These are phyloP conservation scores for Mechanitis messenoides DNA, from an alignment of 2,888 invertebrate species.

Conservation along the genomic window DNA sequence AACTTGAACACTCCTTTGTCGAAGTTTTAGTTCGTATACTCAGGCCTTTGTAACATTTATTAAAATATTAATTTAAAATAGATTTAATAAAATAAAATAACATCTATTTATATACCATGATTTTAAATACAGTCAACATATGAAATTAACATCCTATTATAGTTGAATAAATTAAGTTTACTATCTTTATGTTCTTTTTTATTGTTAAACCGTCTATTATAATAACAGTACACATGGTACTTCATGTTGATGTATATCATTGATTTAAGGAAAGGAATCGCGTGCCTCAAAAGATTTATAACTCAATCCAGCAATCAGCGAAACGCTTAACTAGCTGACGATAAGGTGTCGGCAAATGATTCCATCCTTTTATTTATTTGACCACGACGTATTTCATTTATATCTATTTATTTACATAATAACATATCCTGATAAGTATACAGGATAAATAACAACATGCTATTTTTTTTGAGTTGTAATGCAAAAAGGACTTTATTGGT, in stretches of 20 bases:
- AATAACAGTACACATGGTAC: slow-evolving; percentile 5
- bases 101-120: too few relatives aligned
- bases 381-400: background rate
- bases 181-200: too few relatives aligned
- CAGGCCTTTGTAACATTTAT: background rate
- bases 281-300: slow-evolving; percentile 70
- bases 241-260: slow-evolving; percentile 40
- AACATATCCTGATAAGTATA: too few relatives aligned
- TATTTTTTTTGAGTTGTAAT: too few relatives aligned
- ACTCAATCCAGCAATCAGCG: slow-evolving; percentile 72
- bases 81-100: too few relatives aligned
- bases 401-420: background rate
- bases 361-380: slow-evolving; percentile 47
- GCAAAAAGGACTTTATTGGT: too few relatives aligned
- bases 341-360: slow-evolving; percentile 70
- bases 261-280: slow-evolving; percentile 54
- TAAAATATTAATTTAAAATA: background rate
- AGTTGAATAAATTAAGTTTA: too few relatives aligned
- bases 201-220: too few relatives aligned
- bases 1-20: background rate
- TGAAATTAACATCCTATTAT: too few relatives aligned
- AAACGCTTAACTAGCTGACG: slow-evolving; percentile 72
- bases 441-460: too few relatives aligned
- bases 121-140: too few relatives aligned
- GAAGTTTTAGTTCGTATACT: background rate